phyloP scores from a whole-genome alignment of 37 sponge, comb jelly and placozoan species.

The Aplysina aerophoba region DNA sequence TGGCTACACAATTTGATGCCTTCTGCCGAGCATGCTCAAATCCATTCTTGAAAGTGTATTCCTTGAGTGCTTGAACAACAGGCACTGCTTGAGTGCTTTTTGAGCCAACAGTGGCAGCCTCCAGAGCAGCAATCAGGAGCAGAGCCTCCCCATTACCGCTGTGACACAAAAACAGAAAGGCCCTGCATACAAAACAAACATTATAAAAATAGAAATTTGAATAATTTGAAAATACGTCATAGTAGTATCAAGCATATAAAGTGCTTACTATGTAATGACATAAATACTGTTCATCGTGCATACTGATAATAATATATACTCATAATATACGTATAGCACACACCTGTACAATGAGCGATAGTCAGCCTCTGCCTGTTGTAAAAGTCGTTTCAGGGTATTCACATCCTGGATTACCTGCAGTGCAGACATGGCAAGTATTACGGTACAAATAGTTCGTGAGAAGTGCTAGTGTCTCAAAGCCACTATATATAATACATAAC shows the following conservation, averaged over 20 bases:
- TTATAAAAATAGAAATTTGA: too few relatives aligned
- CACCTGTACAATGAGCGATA: slow-evolving; percentile 29
- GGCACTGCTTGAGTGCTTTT: neutral
- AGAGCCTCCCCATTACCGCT: slow-evolving; percentile 25
- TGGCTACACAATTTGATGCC: neutral
- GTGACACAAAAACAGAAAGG: slow-evolving; percentile 23
- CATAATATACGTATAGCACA: neutral
- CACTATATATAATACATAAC: too few relatives aligned
- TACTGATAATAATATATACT: too few relatives aligned
- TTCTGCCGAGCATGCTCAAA: slow-evolving; percentile 8
- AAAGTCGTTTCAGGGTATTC: neutral
- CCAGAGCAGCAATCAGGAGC: slow-evolving; percentile 4
- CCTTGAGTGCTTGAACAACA: slow-evolving; percentile 5
- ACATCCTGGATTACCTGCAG: slow-evolving; percentile 29
- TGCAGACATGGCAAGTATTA: too few relatives aligned
- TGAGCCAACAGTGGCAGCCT: slow-evolving; percentile 12
- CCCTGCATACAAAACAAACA: slow-evolving; percentile 24
- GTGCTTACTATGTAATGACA: too few relatives aligned
- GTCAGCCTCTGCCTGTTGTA: slow-evolving; percentile 30
- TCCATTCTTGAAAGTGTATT: neutral
- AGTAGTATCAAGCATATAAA: too few relatives aligned
- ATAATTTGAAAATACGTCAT: too few relatives aligned
- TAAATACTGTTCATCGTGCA: too few relatives aligned
- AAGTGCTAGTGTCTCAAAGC: too few relatives aligned
- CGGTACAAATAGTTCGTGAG: too few relatives aligned